Evolutionary conservation across 2,113 vertebrate genomes (phyloP).

Genomic region (Epinephelus moara): DNA sequence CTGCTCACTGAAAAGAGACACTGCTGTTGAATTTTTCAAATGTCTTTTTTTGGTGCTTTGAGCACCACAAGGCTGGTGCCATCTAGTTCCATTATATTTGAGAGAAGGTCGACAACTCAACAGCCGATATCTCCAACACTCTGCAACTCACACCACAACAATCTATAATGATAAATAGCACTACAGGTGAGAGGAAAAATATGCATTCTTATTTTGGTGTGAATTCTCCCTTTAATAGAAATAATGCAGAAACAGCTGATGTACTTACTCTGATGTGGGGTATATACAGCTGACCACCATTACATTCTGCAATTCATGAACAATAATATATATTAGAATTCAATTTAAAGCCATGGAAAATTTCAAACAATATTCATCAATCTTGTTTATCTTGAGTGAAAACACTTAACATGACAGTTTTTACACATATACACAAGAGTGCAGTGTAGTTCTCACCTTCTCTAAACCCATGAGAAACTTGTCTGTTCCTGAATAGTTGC

Average conservation of each 20-base stretch:
- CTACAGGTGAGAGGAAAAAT: too few species aligned
- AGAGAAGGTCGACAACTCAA: too few species aligned
- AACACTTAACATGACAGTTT: background rate
- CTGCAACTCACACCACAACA: too few species aligned
- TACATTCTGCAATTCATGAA: constrained; percentile 88
- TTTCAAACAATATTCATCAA: background rate
- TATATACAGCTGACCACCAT: constrained; percentile 98
- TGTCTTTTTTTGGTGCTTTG: too few species aligned
- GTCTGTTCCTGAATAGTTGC: constrained; percentile 96
- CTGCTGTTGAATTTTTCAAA: too few species aligned
- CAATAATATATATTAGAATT: background rate
- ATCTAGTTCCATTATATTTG: too few species aligned
- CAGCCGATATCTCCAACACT: too few species aligned
- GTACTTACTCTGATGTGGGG: constrained; percentile 95
- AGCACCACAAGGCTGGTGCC: too few species aligned
- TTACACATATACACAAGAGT: background rate
- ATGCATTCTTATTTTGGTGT: too few species aligned
- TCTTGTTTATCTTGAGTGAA: background rate
- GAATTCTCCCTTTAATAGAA: background rate
- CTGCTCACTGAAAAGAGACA: too few species aligned
- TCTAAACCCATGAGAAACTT: constrained; percentile 98
- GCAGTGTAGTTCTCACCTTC: constrained; percentile 86
- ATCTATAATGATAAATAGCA: too few species aligned
- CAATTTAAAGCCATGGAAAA: background rate
- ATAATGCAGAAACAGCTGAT: constrained; percentile 4